Percentiles rank a stretch among this genome's conserved stretches.
Conservation (phyloP, 1,140 invertebrate species). For the Drosophila neocordata region DNA sequence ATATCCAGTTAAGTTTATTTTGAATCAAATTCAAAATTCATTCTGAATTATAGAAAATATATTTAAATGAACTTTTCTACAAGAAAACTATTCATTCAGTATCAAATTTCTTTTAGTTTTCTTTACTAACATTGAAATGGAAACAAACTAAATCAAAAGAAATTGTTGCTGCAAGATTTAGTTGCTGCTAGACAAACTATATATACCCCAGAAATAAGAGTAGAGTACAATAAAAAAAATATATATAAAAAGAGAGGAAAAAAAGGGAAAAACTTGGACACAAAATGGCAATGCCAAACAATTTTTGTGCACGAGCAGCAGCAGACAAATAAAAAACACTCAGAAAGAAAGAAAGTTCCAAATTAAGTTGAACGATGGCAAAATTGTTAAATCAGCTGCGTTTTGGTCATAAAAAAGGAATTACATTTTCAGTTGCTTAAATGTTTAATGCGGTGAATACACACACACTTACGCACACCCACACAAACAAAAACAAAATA, state of each 20-base stretch:
- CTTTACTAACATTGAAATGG: too few species aligned
- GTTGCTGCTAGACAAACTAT: background rate
- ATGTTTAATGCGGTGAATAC: constrained; percentile 64
- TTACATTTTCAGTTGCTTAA: constrained; percentile 58
- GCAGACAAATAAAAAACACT: background rate
- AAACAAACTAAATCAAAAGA: too few species aligned
- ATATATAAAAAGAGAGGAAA: background rate
- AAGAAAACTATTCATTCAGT: too few species aligned
- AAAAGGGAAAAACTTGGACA: constrained; percentile 18
- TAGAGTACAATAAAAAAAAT: background rate
- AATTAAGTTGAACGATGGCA: constrained; percentile 57
- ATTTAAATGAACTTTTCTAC: too few species aligned
- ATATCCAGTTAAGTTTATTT: too few species aligned
- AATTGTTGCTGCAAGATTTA: too few species aligned
- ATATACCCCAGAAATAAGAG: background rate
- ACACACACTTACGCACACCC: constrained; percentile 12
- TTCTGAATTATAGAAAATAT: too few species aligned
- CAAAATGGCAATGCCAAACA: constrained; percentile 49
- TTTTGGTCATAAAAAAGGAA: constrained; percentile 52
- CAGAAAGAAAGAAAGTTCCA: constrained; percentile 36
- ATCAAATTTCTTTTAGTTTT: too few species aligned
- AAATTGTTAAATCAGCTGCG: constrained; percentile 73
- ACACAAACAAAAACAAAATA: background rate
- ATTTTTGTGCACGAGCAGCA: constrained; percentile 17
- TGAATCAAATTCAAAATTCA: too few species aligned